phyloP scores from a whole-genome alignment of 2,797 vertebrate genomes.

The Heliangelus exortis region DNA sequence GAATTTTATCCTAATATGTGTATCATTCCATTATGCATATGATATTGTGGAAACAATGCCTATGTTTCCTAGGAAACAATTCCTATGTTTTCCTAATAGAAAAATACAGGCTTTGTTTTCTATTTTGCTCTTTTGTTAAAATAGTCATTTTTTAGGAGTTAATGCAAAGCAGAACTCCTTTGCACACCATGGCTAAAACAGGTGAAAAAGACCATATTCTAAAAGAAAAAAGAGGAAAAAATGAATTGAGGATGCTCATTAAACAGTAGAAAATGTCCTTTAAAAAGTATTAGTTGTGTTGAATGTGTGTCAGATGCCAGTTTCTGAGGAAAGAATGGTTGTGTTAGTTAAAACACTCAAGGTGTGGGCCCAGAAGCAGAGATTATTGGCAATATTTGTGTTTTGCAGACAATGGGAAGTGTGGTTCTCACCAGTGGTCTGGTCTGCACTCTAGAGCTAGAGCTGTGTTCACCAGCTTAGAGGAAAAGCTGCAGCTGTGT shows the following conservation, averaged over 20 bases:
- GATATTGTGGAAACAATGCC: neutral
- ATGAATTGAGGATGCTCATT: neutral
- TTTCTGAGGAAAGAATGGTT: neutral
- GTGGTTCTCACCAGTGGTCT: constrained; percentile 45
- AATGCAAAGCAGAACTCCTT: neutral
- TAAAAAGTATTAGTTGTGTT: neutral
- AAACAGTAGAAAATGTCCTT: neutral
- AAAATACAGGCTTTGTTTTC: neutral
- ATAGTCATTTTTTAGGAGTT: neutral
- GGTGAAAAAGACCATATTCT: neutral
- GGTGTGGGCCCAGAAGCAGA: neutral
- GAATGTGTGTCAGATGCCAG: neutral
- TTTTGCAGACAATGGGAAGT: constrained; percentile 45
- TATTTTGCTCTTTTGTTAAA: neutral
- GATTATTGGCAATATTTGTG: neutral
- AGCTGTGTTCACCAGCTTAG: constrained; percentile 49
- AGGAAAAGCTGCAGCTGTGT: constrained; percentile 60
- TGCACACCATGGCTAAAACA: neutral
- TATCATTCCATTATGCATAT: neutral
- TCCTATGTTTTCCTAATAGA: no score
- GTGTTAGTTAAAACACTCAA: neutral
- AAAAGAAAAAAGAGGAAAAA: neutral
- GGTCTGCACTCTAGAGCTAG: constrained; percentile 31
- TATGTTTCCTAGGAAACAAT: neutral
- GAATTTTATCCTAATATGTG: neutral